These are phyloP conservation scores for Rhynchomys soricoides DNA, from an alignment of 2,113 vertebrate species.

Conservation along the genomic window DNA sequence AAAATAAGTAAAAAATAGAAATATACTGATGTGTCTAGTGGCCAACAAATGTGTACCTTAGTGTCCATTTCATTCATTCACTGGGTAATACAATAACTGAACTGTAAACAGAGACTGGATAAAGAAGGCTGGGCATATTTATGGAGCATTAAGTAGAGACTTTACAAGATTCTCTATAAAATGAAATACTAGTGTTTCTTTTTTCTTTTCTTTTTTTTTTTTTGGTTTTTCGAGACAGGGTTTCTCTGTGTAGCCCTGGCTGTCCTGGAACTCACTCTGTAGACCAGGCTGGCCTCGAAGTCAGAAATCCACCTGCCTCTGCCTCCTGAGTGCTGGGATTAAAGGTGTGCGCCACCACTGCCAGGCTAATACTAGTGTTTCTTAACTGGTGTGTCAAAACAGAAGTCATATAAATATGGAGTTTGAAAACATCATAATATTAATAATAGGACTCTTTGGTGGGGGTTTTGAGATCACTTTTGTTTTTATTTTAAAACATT, in stretches of 20 bases:
- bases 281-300: no score
- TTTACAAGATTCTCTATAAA: background rate
- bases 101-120: background rate
- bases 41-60: background rate
- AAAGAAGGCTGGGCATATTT: background rate
- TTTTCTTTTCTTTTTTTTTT: no score
- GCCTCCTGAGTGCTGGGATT: no score
- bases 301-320: no score
- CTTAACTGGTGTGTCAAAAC: background rate
- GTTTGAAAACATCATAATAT: background rate
- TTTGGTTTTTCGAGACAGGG: no score
- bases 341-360: no score
- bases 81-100: background rate
- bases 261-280: no score
- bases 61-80: background rate
- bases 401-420: background rate
- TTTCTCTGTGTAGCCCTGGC: no score
- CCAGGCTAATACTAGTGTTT: background rate
- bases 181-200: background rate
- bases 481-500: background rate
- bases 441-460: background rate
- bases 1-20: slow-evolving; percentile 32
- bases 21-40: background rate
- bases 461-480: slow-evolving; percentile 21
- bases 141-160: background rate